phyloP scores from a whole-genome alignment of 2,888 invertebrate species.

The Drosophila birchii region DNA sequence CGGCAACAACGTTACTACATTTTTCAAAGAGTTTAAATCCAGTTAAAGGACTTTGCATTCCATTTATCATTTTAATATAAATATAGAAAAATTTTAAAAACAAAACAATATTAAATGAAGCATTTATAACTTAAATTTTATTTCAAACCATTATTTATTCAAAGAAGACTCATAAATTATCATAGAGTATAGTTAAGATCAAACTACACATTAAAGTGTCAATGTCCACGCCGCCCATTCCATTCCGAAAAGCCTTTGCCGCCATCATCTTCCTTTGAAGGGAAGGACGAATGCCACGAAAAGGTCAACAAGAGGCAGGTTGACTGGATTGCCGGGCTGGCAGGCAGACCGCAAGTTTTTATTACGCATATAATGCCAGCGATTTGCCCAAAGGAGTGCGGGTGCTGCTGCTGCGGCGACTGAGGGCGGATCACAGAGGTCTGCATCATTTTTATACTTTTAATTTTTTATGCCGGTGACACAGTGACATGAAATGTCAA shows the following conservation, averaged over 20 bases:
- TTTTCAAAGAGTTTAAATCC: neutral
- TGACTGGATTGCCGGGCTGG: constrained; percentile 4
- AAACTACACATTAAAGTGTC: constrained; percentile 65
- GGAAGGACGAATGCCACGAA: constrained; percentile 42
- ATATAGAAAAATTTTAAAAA: neutral
- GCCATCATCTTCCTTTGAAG: constrained; percentile 34
- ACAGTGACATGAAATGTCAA: constrained; percentile 81
- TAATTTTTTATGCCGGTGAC: constrained; percentile 79
- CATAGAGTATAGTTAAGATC: constrained; percentile 52
- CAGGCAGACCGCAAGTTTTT: constrained; percentile 74
- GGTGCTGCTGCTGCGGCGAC: neutral
- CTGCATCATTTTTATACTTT: constrained; percentile 78
- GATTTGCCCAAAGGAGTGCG: constrained; percentile 56
- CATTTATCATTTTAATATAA: neutral
- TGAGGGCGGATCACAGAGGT: constrained; percentile 21
- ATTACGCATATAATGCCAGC: constrained; percentile 78
- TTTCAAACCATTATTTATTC: constrained; percentile 10
- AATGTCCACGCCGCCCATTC: constrained; percentile 22
- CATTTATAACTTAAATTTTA: neutral
- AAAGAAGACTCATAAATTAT: neutral
- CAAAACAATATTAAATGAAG: neutral
- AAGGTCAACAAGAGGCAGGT: constrained; percentile 68
- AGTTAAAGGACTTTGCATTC: neutral
- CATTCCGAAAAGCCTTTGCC: constrained; percentile 8
- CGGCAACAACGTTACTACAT: accelerated